A percentile compares a stretch with the other conserved stretches of the same genome.
Evolutionary conservation across 1,140 invertebrate species (phyloP).

Genomic region (Lethocerus indicus): DNA sequence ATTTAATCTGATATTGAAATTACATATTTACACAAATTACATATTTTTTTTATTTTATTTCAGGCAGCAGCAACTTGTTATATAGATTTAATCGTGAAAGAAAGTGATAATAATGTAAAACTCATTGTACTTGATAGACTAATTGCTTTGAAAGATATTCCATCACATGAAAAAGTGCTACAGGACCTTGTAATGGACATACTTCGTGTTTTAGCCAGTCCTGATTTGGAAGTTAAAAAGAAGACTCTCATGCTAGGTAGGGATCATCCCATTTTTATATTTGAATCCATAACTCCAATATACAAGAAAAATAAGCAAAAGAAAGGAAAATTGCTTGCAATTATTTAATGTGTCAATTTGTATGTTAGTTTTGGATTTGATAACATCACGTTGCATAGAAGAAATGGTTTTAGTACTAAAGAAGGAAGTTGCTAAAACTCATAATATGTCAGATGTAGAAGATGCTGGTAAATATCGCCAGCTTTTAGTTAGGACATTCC

Average conservation of each 20-base stretch:
- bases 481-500: conserved; percentile 84
- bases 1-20: no score
- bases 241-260: conserved; percentile 66
- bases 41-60: conserved; percentile 7
- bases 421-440: conserved; percentile 87
- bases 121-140: conserved; percentile 92
- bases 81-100: conserved; percentile 96
- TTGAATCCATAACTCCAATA: background rate
- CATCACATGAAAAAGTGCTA: conserved; percentile 79
- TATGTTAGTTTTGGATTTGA: conserved; percentile 66
- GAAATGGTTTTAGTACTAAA: conserved; percentile 91
- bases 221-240: conserved; percentile 84
- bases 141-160: conserved; percentile 71
- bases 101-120: conserved; percentile 99
- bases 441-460: conserved; percentile 78
- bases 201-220: conserved; percentile 77
- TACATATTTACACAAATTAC: no score
- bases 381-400: conserved; percentile 83
- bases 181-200: conserved; percentile 99
- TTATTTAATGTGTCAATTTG: background rate
- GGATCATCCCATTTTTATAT: background rate
- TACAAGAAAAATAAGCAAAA: background rate
- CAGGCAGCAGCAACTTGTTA: conserved; percentile 91
- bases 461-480: conserved; percentile 93
- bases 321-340: background rate